Percentiles rank a stretch among this genome's conserved stretches.
Evolutionary conservation across 2,113 vertebrate genomes (phyloP).

Genomic region (Peucedramus taeniatus): DNA sequence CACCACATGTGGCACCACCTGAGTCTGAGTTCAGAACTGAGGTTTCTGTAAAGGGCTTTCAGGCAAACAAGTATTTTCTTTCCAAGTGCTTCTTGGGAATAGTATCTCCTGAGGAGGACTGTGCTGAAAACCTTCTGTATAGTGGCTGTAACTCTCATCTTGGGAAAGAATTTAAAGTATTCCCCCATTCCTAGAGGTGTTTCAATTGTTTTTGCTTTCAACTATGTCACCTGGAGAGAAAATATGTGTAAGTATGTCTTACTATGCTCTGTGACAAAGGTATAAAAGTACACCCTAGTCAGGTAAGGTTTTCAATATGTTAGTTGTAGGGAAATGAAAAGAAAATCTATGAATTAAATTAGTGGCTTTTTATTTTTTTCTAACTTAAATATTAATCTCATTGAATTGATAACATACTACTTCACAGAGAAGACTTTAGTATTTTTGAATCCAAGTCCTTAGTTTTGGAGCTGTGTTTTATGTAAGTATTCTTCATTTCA

Average conservation of each 20-base stretch:
- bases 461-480: neutral
- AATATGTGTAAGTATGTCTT: neutral
- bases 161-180: conserved; percentile 17
- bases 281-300: neutral
- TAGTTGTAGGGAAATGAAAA: neutral
- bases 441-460: neutral
- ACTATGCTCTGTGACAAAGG: neutral
- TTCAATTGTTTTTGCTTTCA: conserved; percentile 28
- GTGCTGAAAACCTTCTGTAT: conserved; percentile 5
- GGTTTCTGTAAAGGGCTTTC: conserved; percentile 17
- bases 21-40: neutral
- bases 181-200: neutral
- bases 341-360: neutral
- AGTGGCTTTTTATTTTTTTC: neutral
- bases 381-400: neutral
- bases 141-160: neutral
- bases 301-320: neutral
- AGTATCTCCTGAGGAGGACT: neutral
- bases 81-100: neutral
- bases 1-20: neutral
- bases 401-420: neutral
- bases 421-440: neutral
- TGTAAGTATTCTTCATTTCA: neutral
- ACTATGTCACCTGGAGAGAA: neutral
- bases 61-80: conserved; percentile 15